Conservation (phyloP, 1,140 invertebrate species). For the Steinernema feltiae region DNA sequence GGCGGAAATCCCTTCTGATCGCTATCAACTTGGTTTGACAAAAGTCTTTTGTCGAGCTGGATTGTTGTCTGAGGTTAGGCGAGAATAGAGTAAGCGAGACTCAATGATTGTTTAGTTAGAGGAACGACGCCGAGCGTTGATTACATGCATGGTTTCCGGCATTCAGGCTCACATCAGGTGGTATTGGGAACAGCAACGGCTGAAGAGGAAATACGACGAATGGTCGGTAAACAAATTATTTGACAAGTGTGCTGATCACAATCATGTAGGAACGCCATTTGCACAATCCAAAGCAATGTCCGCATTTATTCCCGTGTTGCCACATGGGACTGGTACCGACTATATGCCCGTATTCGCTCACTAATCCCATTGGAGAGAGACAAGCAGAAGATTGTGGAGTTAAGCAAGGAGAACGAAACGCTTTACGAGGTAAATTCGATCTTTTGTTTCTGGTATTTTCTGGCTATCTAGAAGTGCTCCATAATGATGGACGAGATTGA, state of each 20-base stretch:
- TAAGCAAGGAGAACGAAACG: conserved; percentile 20
- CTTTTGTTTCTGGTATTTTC: neutral
- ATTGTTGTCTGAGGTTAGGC: conserved; percentile 44
- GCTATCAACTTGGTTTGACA: conserved; percentile 44
- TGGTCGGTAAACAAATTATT: conserved; percentile 37
- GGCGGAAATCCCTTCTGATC: conserved; percentile 26
- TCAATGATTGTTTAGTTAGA: conserved; percentile 36
- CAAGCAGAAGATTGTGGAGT: conserved; percentile 31
- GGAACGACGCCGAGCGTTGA: conserved; percentile 29
- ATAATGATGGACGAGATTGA: conserved; percentile 9
- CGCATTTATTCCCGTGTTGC: conserved; percentile 29
- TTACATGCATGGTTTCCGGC: conserved; percentile 28
- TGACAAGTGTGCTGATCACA: neutral
- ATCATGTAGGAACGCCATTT: conserved; percentile 35
- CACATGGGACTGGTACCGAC: conserved; percentile 39
- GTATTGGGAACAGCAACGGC: conserved; percentile 23
- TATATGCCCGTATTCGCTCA: conserved; percentile 25
- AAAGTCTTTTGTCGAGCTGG: conserved; percentile 53
- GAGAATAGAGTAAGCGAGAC: neutral
- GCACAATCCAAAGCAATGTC: conserved; percentile 45
- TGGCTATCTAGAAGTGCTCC: neutral
- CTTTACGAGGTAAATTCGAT: neutral
- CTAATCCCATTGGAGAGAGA: conserved; percentile 41
- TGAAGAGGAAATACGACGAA: conserved; percentile 30
- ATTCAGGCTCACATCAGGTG: conserved; percentile 49